These are phyloP conservation scores for Gambelia wislizenii DNA, from an alignment of 2,797 vertebrate genomes.

Conservation along the genomic window DNA sequence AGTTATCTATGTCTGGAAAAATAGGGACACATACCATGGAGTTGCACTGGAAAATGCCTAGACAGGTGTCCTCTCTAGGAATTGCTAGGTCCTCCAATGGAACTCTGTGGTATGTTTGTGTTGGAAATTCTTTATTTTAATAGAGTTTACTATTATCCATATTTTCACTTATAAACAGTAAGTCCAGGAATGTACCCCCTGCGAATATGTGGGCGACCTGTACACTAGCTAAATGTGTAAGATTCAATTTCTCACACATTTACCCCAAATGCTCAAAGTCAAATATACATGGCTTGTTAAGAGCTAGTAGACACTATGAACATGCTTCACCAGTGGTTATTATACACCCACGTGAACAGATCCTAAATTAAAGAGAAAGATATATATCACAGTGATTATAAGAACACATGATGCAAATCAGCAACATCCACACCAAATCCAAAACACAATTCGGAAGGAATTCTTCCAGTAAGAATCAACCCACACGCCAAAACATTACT, in stretches of 20 bases:
- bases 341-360: background rate
- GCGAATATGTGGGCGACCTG: no score
- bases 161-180: no score
- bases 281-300: background rate
- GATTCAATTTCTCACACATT: background rate
- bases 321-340: background rate
- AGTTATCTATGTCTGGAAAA: no score
- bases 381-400: background rate
- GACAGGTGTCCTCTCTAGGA: no score
- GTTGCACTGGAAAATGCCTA: no score
- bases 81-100: no score
- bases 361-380: background rate
- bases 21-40: no score
- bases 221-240: background rate
- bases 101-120: no score
- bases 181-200: no score
- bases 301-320: background rate
- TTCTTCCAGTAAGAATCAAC: background rate
- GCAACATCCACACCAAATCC: background rate
- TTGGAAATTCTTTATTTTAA: no score
- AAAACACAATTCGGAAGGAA: background rate
- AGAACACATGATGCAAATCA: background rate
- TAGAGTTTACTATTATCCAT: no score
- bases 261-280: background rate
- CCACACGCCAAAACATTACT: background rate